Evolutionary conservation across 2,888 invertebrate species (phyloP), one percentile per base, ranked within the genome.

Genomic region (Drosophila quinaria): DNA sequence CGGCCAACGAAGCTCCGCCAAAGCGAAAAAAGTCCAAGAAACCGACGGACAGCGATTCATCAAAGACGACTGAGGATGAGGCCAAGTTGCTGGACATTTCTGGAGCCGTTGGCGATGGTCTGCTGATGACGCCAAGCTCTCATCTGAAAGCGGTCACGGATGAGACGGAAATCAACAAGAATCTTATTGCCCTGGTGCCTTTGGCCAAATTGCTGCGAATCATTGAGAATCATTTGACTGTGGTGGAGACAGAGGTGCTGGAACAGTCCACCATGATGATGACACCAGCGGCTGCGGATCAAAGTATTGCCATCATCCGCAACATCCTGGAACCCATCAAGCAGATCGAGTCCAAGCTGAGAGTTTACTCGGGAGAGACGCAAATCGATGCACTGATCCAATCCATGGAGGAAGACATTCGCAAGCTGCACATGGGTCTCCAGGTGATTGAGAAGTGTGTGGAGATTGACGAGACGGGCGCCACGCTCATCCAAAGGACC

Each of bases 381-480:
- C 91, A 92, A 3, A 75, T 93, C 10, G 92, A 92, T 61, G 92
- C 92, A 1, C 87, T 94, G 0, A 93, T 93, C 65, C 94, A 94
- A 71, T 93, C 94, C 2, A 93, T 95, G 81, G 94, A 95, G 9
- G 94, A 94, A 67, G 94, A 95, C 3, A 93, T 96, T 39, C 94
- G 94, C 78, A 93, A 94, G 33, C 91, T 96, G 22, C 95, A 95
- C 83, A 94, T 95, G 80, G 94, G 95, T 25, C 90, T 96, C 5
- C 94, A 94, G 17, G 94, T 95, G 1, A 94, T 96, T 39, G 95
- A 96, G 90, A 95, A 95, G 89, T 95, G 96, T 85, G 94, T 95
- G 39, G 95, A 95, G 81, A 94, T 95, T 76, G 95, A 95, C 90
- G 95, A 94, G 77, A 94, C 94, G 39, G 95, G 94, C 11, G 95